These are phyloP conservation scores for Strix aluco DNA, from an alignment of 2,113 vertebrate species.

Conservation along the genomic window DNA sequence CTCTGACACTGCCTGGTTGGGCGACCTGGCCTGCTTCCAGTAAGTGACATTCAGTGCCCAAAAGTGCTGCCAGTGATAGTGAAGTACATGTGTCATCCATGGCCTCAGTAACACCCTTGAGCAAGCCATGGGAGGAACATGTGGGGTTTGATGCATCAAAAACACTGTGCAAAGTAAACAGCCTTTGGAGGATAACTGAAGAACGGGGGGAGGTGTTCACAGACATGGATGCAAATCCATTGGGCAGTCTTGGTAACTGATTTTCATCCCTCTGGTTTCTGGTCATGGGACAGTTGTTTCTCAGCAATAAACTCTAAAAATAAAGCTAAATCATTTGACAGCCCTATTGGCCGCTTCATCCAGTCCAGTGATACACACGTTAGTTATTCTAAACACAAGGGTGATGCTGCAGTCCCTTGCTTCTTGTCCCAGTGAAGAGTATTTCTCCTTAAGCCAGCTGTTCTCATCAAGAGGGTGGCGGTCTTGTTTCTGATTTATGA, in stretches of 20 bases:
- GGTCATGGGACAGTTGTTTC: neutral
- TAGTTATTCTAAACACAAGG: neutral
- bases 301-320: slow-evolving; percentile 13
- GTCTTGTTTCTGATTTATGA: neutral
- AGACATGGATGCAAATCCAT: neutral
- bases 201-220: neutral
- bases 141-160: neutral
- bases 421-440: neutral
- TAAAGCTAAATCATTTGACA: neutral
- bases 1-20: neutral
- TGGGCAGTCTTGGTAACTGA: neutral
- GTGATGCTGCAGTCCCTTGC: neutral
- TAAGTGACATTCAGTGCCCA: neutral
- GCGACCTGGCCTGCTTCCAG: neutral
- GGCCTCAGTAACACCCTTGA: neutral
- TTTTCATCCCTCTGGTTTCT: neutral
- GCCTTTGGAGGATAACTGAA: neutral
- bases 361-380: neutral
- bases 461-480: neutral
- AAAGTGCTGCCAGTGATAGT: neutral
- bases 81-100: neutral
- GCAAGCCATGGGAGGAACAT: neutral
- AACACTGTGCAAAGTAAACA: neutral
- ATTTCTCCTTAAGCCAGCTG: neutral
- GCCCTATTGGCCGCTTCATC: neutral